These are phyloP conservation scores for Fringilla coelebs DNA, from an alignment of 2,797 vertebrate genomes.

Conservation along the genomic window DNA sequence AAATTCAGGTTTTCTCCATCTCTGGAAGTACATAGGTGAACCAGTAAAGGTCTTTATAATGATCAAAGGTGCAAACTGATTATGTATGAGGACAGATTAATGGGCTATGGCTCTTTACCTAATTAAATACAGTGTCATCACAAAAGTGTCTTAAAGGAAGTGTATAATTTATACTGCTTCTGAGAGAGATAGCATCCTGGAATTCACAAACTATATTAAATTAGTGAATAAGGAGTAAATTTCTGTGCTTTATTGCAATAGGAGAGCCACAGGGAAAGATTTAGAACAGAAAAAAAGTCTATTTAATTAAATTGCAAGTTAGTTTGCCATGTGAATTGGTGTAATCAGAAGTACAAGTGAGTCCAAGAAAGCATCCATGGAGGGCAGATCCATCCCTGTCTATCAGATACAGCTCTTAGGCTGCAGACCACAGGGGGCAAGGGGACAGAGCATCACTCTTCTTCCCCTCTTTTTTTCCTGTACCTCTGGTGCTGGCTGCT, in stretches of 20 bases:
- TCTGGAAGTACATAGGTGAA: background rate
- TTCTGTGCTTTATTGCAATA: background rate
- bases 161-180: background rate
- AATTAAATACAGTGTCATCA: background rate
- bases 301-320: background rate
- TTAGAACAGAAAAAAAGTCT: background rate
- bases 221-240: background rate
- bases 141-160: background rate
- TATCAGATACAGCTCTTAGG: background rate
- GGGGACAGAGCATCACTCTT: background rate
- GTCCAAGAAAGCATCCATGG: background rate
- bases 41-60: background rate
- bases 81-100: background rate
- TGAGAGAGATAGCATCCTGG: background rate
- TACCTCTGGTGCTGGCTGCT: background rate
- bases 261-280: background rate
- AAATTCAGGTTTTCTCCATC: background rate
- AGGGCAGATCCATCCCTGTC: background rate
- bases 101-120: background rate
- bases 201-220: background rate
- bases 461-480: background rate
- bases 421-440: fast-evolving
- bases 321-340: background rate
- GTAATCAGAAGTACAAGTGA: background rate
- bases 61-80: background rate